Conservation (phyloP, 2,888 invertebrate species). For the Plebejus melissa region DNA sequence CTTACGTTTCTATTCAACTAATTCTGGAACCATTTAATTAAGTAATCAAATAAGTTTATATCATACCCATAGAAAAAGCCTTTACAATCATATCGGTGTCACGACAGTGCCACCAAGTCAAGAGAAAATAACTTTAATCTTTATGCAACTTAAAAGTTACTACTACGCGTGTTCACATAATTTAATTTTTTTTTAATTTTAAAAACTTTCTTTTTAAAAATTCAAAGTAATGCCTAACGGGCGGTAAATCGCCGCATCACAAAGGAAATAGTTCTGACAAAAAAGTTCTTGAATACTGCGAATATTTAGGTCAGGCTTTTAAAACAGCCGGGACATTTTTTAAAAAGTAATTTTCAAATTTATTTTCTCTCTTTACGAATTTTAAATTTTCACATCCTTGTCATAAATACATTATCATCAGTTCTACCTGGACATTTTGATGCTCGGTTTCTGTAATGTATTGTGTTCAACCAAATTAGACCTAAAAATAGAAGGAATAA, state of each 20-base stretch:
- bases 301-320: slow-evolving; percentile 30
- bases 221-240: slow-evolving; percentile 27
- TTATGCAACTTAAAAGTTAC: too few relatives aligned
- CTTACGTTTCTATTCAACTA: background rate
- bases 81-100: too few relatives aligned
- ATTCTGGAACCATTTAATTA: background rate
- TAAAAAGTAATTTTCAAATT: background rate
- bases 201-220: slow-evolving; percentile 8
- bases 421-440: background rate
- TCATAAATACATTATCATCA: background rate
- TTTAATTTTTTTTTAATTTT: background rate
- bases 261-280: slow-evolving; percentile 31
- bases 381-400: slow-evolving; percentile 9
- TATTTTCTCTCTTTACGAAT: slow-evolving; percentile 17
- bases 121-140: too few relatives aligned
- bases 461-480: too few relatives aligned
- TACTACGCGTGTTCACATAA: background rate
- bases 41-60: too few relatives aligned
- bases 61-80: too few relatives aligned
- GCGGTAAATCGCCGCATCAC: slow-evolving; percentile 28
- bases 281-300: slow-evolving; percentile 30
- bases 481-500: too few relatives aligned
- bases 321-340: slow-evolving; percentile 29
- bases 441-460: too few relatives aligned
- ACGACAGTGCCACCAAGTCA: too few relatives aligned